Evolutionary conservation across 2,113 vertebrate species (phyloP).

Genomic region (Cyanoderma ruficeps): DNA sequence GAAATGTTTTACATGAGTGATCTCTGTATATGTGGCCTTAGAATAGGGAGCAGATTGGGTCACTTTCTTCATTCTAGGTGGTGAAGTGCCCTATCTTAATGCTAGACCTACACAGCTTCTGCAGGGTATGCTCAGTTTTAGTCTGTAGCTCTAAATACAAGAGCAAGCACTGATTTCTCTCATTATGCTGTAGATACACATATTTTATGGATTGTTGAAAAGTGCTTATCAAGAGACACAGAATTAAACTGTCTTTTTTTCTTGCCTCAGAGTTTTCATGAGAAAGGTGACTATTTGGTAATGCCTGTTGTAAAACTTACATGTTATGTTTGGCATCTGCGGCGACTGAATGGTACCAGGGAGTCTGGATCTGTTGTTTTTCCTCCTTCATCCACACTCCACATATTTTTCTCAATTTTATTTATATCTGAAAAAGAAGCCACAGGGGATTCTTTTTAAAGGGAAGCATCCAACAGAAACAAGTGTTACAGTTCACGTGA

Average conservation of each 20-base stretch:
- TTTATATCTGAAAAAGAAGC: slow-evolving; percentile 45
- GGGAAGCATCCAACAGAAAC: slow-evolving; percentile 48
- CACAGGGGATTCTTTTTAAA: not conserved
- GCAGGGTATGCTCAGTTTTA: not conserved
- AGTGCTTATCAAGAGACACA: not conserved
- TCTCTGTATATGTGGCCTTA: not conserved
- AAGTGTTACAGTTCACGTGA: not conserved
- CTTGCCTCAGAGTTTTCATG: not conserved
- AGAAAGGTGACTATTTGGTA: not conserved
- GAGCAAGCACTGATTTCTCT: not conserved
- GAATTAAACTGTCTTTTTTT: not conserved
- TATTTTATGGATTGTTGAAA: not conserved
- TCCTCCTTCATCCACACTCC: slow-evolving; percentile 41
- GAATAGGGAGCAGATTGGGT: not conserved
- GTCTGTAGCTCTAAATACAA: not conserved
- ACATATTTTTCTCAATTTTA: slow-evolving; percentile 42
- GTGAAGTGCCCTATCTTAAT: not conserved
- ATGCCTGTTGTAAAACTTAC: slow-evolving; percentile 24
- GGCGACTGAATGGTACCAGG: slow-evolving; percentile 44
- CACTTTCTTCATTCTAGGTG: not conserved
- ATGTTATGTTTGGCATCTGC: slow-evolving; percentile 59
- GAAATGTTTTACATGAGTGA: not conserved
- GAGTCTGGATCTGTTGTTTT: slow-evolving; percentile 50
- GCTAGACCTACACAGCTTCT: not conserved
- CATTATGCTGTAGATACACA: not conserved